Conservation (phyloP, 2,113 vertebrate genomes). For the Hiodon tergisus region DNA sequence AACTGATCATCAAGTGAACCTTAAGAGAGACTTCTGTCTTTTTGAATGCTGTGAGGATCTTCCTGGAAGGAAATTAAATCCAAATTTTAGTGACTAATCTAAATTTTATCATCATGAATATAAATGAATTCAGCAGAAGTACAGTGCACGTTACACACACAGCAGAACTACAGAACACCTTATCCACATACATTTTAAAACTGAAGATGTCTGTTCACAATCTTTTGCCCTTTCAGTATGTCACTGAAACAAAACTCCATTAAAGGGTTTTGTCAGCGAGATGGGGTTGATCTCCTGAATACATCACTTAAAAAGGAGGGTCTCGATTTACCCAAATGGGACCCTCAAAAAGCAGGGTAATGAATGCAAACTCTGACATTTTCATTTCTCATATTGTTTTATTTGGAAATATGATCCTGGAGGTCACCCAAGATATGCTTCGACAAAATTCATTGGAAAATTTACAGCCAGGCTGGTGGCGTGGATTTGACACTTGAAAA, state of each 20-base stretch:
- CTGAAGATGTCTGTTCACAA: background rate
- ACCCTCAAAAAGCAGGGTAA: background rate
- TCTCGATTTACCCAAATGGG: background rate
- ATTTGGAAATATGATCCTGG: conserved; percentile 22
- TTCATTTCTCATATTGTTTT: conserved; percentile 18
- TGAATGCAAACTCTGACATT: conserved; percentile 17
- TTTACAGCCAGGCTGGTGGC: conserved; percentile 14
- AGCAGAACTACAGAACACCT: background rate
- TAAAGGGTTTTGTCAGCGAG: background rate
- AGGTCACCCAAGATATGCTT: conserved; percentile 19
- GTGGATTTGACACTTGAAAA: conserved; percentile 8
- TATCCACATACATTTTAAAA: background rate
- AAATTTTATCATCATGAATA: no score
- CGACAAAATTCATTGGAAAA: conserved; percentile 24
- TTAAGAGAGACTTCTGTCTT: no score
- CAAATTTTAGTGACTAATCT: no score
- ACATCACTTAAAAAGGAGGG: background rate
- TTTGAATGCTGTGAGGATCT: no score
- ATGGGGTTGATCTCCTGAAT: background rate
- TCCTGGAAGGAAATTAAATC: no score
- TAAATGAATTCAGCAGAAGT: no score
- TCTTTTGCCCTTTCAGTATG: background rate
- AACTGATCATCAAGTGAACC: background rate
- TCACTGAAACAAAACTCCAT: background rate
- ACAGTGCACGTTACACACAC: no score